Evolutionary conservation across 92 coral and sea anemone genomes (phyloP), one percentile per base, ranked within the genome.

Genomic region (Desmophyllum pertusum): DNA sequence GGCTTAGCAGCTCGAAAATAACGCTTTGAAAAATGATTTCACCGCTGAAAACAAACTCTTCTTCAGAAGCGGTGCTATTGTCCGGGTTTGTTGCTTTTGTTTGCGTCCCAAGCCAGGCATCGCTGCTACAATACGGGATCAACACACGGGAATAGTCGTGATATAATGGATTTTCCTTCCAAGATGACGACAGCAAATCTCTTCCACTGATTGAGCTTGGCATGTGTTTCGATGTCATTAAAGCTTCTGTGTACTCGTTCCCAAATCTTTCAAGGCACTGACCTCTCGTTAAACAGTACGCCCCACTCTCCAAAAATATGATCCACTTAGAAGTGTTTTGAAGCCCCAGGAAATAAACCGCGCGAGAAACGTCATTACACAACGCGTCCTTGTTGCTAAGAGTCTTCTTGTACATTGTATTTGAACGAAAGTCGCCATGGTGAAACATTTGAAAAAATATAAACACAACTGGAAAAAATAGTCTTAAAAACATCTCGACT

Each of bases 61-160:
- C 53, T 51, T 33, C 66, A 43, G 66, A 38, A n/a, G n/a, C n/a
- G 55, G 51, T 57, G 39, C 7, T 15, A 3, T 81, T 73, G 25
- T 67, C 72, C 19, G 66, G 5, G 62, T 14, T 35, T 14, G 43
- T 35, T n/a, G 53, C 19, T 80, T 25, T 66, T 7, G 75, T 80
- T 46, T 80, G 76, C 0, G 87, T 73, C 13, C 92, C 92, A 35
- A 89, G 83, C 89, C 89, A 89, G 10, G 87, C 80, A 17, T 89
- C 92, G 40, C 92, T 89, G 69, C 92, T 89, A 33, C 92, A 89
- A 35, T 89, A 89, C 13, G 92, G 92, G 19, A 89, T 83, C 61
- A 89, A 70, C 33, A 89, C 86, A 43, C 77, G 92, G 25, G 88
- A 84, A 87, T 40, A 85, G 55, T 85, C 67, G 70, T 80, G 48